phyloP scores from a whole-genome alignment of 2,113 vertebrate species.

The Tachysurus vachellii region DNA sequence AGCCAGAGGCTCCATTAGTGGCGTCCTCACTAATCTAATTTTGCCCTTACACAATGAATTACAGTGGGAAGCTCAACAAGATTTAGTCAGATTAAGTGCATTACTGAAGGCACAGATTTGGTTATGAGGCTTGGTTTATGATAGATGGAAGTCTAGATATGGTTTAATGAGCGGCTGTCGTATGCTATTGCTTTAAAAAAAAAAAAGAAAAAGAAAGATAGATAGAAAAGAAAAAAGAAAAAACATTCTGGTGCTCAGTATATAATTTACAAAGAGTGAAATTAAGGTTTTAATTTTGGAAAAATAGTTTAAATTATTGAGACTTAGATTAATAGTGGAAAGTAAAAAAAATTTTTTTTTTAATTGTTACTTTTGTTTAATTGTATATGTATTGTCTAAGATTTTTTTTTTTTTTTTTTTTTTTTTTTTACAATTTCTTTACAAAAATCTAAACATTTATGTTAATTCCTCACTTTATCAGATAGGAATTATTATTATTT shows the following conservation, averaged over 20 bases:
- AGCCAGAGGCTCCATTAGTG: constrained; percentile 22
- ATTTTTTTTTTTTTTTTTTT: not conserved
- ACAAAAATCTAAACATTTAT: no score
- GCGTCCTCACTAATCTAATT: constrained; percentile 34
- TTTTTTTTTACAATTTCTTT: no score
- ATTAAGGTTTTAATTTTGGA: not conserved
- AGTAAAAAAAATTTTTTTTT: not conserved
- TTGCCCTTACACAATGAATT: constrained; percentile 19
- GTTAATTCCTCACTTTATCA: not conserved
- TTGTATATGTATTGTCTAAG: not conserved
- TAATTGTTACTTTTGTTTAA: no score
- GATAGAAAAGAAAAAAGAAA: not conserved
- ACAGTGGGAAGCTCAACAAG: constrained; percentile 26
- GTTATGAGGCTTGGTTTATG: constrained; percentile 17
- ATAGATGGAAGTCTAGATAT: constrained; percentile 10
- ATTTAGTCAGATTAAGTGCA: constrained; percentile 16
- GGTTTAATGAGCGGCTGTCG: constrained; percentile 24
- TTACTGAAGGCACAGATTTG: constrained; percentile 16
- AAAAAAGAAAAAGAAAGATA: not conserved
- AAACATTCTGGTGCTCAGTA: not conserved
- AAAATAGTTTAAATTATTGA: not conserved
- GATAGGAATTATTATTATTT: not conserved
- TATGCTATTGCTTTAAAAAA: not conserved
- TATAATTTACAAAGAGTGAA: not conserved
- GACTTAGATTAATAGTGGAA: not conserved